phyloP scores from a whole-genome alignment of 2,888 invertebrate species.

The Phengaris arion region DNA sequence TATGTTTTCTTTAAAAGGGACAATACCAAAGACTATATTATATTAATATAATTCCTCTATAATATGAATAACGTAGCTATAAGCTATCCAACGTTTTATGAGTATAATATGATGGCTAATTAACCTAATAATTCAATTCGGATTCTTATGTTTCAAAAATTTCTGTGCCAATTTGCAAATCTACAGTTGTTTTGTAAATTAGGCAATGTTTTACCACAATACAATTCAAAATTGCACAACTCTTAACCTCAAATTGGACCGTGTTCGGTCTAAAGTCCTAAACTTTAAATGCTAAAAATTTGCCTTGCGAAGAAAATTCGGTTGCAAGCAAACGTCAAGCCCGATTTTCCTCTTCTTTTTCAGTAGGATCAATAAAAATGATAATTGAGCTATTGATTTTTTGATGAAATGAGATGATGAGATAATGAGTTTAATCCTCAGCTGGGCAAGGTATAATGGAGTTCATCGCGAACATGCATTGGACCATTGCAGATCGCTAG shows the following conservation, averaged over 20 bases:
- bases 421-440: neutral
- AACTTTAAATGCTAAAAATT: neutral
- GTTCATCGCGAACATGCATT: too few species aligned
- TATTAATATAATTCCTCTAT: too few species aligned
- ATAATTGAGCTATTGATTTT: slow-evolving; percentile 3
- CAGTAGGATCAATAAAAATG: slow-evolving; percentile 3
- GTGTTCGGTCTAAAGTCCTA: neutral
- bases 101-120: too few species aligned
- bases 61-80: too few species aligned
- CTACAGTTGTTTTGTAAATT: neutral
- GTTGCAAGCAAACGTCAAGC: neutral
- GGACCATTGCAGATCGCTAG: too few species aligned
- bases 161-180: too few species aligned
- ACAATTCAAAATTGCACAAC: neutral
- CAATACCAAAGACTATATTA: too few species aligned
- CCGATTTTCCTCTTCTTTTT: slow-evolving; percentile 4
- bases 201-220: too few species aligned
- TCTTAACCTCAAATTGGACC: neutral
- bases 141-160: too few species aligned
- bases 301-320: neutral
- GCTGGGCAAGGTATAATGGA: neutral
- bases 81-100: too few species aligned
- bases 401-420: neutral
- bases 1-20: too few species aligned
- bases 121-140: too few species aligned